Base-by-base conservation (phyloP, 2,888 invertebrate species). In the Nemoura dubitans region DNA sequence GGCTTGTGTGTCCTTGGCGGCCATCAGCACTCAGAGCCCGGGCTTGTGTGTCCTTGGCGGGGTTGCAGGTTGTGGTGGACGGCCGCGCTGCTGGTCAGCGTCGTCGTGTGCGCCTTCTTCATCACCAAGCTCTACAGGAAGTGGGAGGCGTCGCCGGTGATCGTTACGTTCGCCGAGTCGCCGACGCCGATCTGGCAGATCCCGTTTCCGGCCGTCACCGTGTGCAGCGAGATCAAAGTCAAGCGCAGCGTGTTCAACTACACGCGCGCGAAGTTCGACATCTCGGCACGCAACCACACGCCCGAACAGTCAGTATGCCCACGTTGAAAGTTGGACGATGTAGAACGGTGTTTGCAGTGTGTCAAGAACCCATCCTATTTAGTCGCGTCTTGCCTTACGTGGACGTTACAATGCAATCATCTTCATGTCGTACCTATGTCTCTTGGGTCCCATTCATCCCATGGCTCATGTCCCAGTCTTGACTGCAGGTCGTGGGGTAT, bases 221-320 rank as follows among this genome's bases (percentile, higher is more conserved):
- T 88, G 28, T 88, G 88, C 76, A 86, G 86, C 42, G 88, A 88
- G 85, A 83, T 80, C 0, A 87, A 87, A 59, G 76, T 81, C 36
- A 28, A 76, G 27, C 83, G 76, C 27, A 59, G 14, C 21, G 83
- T 86, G 14, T 87, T 87, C 81, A 87, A 88, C 85, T 88, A 84
- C 84, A 87, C 88, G 0, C 26, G 81, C n/a, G 82, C 82, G 86
- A 94, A 92, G 89, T 43, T 78, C 27, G 77, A 85, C 27, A 21
- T 78, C 28, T 78, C 29, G 43, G 30, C 6, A 5, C 21, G 89
- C 16, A 92, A 92, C 88, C 88, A 94, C 80, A 93, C 94, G 0
- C 91, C 92, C 25, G 91, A 93, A 86, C 93, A 94, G 94, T 94
- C 91, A 93, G 93, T 90, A n/a, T n/a, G n/a, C n/a, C n/a, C n/a